A percentile compares a stretch with the other conserved stretches of the same genome.
Evolutionary conservation across 2,113 vertebrate species (phyloP).

Genomic region (Pogonocichla stellata): DNA sequence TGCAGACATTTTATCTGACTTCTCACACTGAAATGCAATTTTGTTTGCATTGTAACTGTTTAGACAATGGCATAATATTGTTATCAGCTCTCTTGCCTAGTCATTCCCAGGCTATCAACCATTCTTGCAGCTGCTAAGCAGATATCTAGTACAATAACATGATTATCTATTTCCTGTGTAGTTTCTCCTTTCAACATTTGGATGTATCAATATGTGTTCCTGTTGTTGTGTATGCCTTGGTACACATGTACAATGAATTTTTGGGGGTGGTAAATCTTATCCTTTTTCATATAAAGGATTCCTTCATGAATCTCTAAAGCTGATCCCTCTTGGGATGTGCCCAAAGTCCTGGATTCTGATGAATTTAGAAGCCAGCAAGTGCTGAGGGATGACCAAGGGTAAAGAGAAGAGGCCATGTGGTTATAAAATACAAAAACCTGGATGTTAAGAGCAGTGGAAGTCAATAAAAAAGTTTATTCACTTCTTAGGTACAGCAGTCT

Average conservation of each 20-base stretch:
- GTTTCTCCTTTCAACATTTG: not conserved
- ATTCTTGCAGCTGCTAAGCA: not conserved
- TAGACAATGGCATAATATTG: not conserved
- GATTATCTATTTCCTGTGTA: not conserved
- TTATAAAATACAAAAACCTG: not conserved
- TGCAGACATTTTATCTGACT: not conserved
- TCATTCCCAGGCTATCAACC: not conserved
- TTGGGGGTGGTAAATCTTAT: rapidly evolving
- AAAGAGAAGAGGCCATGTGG: not conserved
- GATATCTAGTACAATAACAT: not conserved
- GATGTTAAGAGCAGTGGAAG: not conserved
- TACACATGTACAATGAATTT: not conserved
- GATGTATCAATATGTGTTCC: not conserved
- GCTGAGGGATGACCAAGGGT: not conserved
- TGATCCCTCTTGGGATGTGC: not conserved
- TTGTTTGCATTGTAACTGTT: not conserved
- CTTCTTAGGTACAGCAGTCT: not conserved
- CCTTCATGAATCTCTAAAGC: not conserved
- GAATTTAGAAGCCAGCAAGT: not conserved
- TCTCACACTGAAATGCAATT: not conserved
- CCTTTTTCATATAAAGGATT: not conserved
- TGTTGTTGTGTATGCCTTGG: not conserved
- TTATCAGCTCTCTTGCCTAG: not conserved
- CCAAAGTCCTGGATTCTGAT: not conserved
- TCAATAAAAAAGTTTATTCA: not conserved